phyloP scores from a whole-genome alignment of 2,113 vertebrate species.

The Oreochromis niloticus region DNA sequence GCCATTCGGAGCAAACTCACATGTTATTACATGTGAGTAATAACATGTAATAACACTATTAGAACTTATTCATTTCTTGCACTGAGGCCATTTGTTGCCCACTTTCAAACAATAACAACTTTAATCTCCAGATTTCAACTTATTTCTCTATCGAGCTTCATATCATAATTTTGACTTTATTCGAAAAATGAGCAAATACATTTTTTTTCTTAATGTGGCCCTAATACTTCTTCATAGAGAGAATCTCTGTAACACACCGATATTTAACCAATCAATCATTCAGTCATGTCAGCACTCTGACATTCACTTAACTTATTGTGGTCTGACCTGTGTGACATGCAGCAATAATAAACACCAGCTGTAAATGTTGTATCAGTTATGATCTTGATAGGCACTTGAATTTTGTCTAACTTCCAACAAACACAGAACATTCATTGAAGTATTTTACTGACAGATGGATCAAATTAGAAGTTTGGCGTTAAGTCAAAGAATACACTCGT shows the following conservation, averaged over 20 bases:
- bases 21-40: background rate
- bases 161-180: background rate
- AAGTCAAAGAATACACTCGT: background rate
- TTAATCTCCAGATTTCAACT: background rate
- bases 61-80: background rate
- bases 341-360: background rate
- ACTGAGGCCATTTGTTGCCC: background rate
- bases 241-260: background rate
- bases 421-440: background rate
- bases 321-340: background rate
- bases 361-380: background rate
- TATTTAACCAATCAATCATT: background rate
- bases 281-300: background rate
- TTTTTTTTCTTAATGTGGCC: background rate
- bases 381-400: background rate
- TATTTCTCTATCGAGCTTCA: background rate
- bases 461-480: background rate
- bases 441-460: background rate
- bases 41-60: too few species aligned
- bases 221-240: background rate
- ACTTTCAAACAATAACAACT: background rate
- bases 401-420: background rate
- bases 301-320: background rate
- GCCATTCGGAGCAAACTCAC: background rate
- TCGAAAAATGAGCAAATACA: background rate